Evolutionary conservation across 2,888 invertebrate genomes (phyloP).

Genomic region (Ferdinandea cuprea): DNA sequence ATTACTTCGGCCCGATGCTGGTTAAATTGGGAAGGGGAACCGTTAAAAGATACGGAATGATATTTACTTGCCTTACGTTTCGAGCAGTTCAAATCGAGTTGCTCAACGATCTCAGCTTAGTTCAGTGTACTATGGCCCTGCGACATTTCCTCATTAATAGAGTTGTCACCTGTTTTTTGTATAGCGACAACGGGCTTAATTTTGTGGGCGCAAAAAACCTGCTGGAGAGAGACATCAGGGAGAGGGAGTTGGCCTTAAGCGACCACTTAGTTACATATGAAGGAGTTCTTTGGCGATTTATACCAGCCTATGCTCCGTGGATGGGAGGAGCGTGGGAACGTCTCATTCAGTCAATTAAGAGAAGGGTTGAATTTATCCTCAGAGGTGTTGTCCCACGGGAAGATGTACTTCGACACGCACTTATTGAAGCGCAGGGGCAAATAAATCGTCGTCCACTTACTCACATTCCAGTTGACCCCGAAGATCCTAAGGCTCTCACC

Average conservation of each 20-base stretch:
- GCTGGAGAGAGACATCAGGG: background rate
- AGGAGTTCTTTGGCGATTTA: constrained; percentile 1
- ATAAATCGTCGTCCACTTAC: too few relatives aligned
- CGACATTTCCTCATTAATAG: background rate
- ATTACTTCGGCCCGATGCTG: constrained; percentile 10
- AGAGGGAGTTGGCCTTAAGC: background rate
- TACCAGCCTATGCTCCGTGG: background rate
- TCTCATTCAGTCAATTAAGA: too few relatives aligned
- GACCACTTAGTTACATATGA: background rate
- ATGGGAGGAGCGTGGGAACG: too few relatives aligned
- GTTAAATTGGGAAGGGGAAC: constrained; percentile 6
- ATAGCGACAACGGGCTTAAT: constrained; percentile 15
- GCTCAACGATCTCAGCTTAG: constrained; percentile 1
- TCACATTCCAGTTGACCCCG: too few relatives aligned
- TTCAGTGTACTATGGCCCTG: background rate
- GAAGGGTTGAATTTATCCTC: too few relatives aligned
- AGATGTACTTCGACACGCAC: too few relatives aligned
- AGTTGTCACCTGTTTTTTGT: background rate
- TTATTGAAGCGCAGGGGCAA: too few relatives aligned
- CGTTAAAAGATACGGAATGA: background rate
- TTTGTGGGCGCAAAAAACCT: background rate
- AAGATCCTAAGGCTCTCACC: too few relatives aligned
- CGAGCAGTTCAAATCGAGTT: too few relatives aligned
- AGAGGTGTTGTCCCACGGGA: too few relatives aligned
- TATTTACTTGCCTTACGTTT: too few relatives aligned